phyloP scores from a whole-genome alignment of 2,888 invertebrate genomes.

The Alloscopus bannaensis region DNA sequence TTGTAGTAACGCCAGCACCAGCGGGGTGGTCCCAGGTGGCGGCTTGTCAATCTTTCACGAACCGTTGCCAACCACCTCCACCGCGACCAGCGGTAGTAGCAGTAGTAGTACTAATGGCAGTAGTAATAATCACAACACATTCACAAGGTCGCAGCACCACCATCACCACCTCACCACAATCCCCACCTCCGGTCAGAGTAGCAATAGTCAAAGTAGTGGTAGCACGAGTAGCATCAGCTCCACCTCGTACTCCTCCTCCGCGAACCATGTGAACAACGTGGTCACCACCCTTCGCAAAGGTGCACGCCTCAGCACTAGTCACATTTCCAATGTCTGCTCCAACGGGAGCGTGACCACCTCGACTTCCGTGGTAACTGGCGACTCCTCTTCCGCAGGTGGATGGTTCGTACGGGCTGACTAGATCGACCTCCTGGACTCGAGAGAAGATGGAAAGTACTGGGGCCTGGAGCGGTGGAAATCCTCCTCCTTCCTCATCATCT shows the following conservation, averaged over 20 bases:
- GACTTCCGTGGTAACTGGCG: slow-evolving; percentile 23
- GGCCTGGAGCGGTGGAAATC: slow-evolving; percentile 13
- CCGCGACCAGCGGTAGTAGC: slow-evolving; percentile 14
- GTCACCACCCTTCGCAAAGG: slow-evolving; percentile 52
- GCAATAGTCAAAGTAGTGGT: slow-evolving; percentile 18
- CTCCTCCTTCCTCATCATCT: background rate
- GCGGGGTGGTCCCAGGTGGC: slow-evolving; percentile 31
- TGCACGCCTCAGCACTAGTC: slow-evolving; percentile 56
- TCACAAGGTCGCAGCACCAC: too few species aligned
- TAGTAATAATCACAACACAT: too few species aligned
- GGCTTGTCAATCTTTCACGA: slow-evolving; percentile 57
- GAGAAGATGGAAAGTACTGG: slow-evolving; percentile 38
- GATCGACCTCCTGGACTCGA: slow-evolving; percentile 53
- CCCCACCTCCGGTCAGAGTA: background rate
- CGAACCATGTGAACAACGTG: slow-evolving; percentile 20
- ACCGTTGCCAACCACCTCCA: slow-evolving; percentile 24
- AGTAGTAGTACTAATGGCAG: slow-evolving; percentile 22
- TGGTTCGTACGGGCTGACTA: background rate
- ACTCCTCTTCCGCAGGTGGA: slow-evolving; percentile 23
- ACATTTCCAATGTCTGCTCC: slow-evolving; percentile 53
- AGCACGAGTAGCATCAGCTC: slow-evolving; percentile 22
- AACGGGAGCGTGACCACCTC: slow-evolving; percentile 45
- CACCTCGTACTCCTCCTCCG: slow-evolving; percentile 20
- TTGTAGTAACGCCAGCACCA: slow-evolving; percentile 50
- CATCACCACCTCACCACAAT: slow-evolving; percentile 15